phyloP scores from a whole-genome alignment of 2,113 vertebrate genomes.

The Crotalus viridis region DNA sequence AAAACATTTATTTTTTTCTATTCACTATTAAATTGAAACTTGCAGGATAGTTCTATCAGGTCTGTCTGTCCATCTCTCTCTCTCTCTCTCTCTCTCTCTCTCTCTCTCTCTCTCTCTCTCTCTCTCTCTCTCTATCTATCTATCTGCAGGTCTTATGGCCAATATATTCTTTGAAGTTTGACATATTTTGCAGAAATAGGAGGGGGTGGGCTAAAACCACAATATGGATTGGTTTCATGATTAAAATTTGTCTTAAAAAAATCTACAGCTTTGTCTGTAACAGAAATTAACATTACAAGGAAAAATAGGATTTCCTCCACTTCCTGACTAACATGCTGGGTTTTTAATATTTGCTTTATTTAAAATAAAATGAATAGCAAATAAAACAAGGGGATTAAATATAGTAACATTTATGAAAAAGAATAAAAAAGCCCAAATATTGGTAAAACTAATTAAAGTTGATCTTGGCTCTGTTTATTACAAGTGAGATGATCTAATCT shows the following conservation, averaged over 20 bases:
- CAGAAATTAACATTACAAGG: neutral
- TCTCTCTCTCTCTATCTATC: too few relatives aligned
- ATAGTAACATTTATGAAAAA: neutral
- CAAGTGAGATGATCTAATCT: neutral
- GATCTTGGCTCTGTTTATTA: conserved; percentile 4
- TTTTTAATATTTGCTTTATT: neutral
- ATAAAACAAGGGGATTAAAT: neutral
- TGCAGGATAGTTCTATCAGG: conserved; percentile 35
- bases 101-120: too few relatives aligned
- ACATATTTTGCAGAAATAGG: conserved; percentile 58
- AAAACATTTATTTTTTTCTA: conserved; percentile 44
- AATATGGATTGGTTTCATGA: conserved; percentile 41
- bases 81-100: too few relatives aligned
- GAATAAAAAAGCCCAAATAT: neutral
- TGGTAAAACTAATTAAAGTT: neutral
- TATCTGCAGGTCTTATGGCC: conserved; percentile 62
- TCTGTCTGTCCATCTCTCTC: too few relatives aligned
- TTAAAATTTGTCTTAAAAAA: conserved; percentile 21
- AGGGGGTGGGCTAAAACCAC: conserved; percentile 40
- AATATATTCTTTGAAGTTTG: conserved; percentile 62
- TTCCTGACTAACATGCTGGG: neutral
- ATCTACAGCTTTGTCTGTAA: conserved; percentile 9
- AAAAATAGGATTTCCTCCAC: neutral
- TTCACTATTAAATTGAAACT: conserved; percentile 65
- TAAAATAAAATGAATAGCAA: neutral